Evolutionary conservation across 2,797 vertebrate species (phyloP).

Genomic region (Xerus rutilus): DNA sequence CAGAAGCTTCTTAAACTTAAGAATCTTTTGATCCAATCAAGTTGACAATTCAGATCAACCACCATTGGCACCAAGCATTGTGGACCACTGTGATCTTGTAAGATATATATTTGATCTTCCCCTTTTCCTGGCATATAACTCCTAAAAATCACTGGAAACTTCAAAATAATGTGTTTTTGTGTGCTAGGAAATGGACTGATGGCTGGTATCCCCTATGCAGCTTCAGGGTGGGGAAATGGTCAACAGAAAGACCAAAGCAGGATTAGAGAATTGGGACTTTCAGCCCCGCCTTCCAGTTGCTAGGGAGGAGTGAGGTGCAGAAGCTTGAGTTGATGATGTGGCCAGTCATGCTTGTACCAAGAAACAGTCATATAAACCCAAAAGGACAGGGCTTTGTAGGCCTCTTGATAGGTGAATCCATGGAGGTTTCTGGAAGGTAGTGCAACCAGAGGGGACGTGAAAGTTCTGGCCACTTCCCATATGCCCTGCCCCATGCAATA

Average conservation of each 20-base stretch:
- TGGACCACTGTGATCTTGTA: background rate
- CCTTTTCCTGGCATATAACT: background rate
- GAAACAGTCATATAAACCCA: background rate
- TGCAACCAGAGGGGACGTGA: background rate
- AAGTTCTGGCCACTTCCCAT: background rate
- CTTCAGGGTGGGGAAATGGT: background rate
- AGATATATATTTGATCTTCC: background rate
- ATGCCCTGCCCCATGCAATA: background rate
- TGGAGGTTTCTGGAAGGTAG: background rate
- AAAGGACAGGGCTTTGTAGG: background rate
- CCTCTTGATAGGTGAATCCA: background rate
- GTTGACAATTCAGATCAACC: too few species aligned
- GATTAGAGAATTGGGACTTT: background rate
- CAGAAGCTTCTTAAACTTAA: too few species aligned
- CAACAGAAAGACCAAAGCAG: background rate
- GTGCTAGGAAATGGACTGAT: background rate
- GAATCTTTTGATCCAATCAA: too few species aligned
- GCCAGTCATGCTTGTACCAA: background rate
- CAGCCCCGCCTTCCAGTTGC: background rate
- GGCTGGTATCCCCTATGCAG: background rate
- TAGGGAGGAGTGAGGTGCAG: background rate
- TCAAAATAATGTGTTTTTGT: background rate
- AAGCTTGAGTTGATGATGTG: too few species aligned
- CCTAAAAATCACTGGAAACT: background rate
- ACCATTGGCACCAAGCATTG: background rate